Base-by-base conservation (phyloP, 1,140 invertebrate genomes). In the Hyles euphorbiae region DNA sequence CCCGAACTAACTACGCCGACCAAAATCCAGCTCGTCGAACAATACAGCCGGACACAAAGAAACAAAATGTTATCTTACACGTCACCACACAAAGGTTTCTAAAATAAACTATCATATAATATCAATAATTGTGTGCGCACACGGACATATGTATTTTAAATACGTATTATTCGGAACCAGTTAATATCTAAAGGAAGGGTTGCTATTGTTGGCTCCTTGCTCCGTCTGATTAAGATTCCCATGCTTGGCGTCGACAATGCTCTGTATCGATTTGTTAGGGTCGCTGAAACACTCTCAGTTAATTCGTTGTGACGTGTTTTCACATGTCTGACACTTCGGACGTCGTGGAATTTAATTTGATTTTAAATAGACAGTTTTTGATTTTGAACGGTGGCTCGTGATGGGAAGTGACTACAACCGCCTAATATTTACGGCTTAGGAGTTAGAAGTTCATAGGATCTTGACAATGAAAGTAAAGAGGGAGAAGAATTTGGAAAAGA, bases 31-130 rank as follows among this genome's bases (percentile, higher is more conserved):
- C 36, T 40, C 5, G 36, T 2, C 36, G 36, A 8, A 40, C 36
- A 40, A 40, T 5, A 40, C 36, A 8, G 4, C 36, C 36, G 71
- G 54, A 66, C 68, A 77, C 70, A 77, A 79, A 68, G 73, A 65
- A 74, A 70, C 76, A 78, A 82, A 22, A 40, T 40, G 36, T 40
- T 40, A 40, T 40, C 36, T 40, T 40, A 40, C 36, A 40, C 36
- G 36, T 40, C 36, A 40, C 36, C 1, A 40, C 36, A 40, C 36
- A 40, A 40, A 5, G 36, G 36, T 8, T 40, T 40, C 36, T 40
- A 40, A 87, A 87, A 87, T 87, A 87, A 87, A 87, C 82, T 85
- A 85, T 87, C 81, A 87, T 87, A 87, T 85, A 84, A 87, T 87
- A 87, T 87, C 83, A 85, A 87, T 87, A 87, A 83, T 87, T 40